These are phyloP conservation scores for Timema cristinae DNA, from an alignment of 2,888 invertebrate genomes.

Conservation along the genomic window DNA sequence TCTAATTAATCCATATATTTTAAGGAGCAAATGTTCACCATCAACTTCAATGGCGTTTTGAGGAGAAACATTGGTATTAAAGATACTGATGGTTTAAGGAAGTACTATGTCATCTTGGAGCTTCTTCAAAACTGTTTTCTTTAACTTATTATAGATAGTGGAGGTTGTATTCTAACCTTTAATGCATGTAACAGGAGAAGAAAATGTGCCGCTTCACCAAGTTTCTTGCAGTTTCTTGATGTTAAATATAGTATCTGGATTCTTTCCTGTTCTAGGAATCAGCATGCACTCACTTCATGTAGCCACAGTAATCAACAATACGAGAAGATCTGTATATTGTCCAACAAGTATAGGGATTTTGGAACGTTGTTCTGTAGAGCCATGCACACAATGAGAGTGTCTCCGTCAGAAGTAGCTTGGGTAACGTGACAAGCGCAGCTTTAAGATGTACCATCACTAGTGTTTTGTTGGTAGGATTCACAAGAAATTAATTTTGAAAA, in stretches of 20 bases:
- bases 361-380: not conserved
- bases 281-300: slow-evolving; percentile 14
- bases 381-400: slow-evolving; percentile 10
- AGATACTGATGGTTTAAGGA: not conserved
- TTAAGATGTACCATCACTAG: slow-evolving; percentile 15
- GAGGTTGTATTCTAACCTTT: slow-evolving; percentile 17
- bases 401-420: slow-evolving; percentile 19
- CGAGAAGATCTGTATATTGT: slow-evolving; percentile 4
- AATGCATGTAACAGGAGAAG: slow-evolving; percentile 11
- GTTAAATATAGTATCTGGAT: slow-evolving; percentile 1
- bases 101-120: slow-evolving; percentile 2
- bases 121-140: slow-evolving; percentile 5
- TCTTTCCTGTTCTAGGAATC: slow-evolving; percentile 16
- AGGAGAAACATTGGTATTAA: not conserved
- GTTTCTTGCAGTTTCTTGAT: not conserved
- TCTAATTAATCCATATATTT: not conserved
- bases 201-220: slow-evolving; percentile 12
- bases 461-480: slow-evolving; percentile 12
- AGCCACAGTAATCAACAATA: slow-evolving; percentile 18
- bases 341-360: slow-evolving; percentile 11
- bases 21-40: not conserved
- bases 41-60: not conserved
- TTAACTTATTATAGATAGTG: slow-evolving; percentile 6
- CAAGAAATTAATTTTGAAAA: slow-evolving; percentile 13
- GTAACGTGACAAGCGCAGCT: slow-evolving; percentile 17